Evolutionary conservation across 2,113 vertebrate species (phyloP), one percentile per base, ranked within the genome.

Genomic region (Aegithalos caudatus): DNA sequence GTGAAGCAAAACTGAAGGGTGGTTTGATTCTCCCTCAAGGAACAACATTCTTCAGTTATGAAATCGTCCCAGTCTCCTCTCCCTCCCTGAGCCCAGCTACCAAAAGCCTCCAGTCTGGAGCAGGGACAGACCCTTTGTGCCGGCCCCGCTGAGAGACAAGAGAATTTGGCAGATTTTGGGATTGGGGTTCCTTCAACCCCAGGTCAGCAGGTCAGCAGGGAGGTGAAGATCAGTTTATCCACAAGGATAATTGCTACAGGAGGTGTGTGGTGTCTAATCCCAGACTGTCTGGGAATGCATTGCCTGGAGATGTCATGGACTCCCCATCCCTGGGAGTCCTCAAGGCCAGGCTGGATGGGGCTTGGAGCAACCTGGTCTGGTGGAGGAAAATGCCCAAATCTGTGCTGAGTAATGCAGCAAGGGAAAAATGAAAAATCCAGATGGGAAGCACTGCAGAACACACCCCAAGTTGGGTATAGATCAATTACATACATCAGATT

Each of bases 31-130:
- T 95, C 96, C 97, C 97, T 95, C 90, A 87, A 97, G 97, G 97
- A 97, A 97, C 95, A 96, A 95, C 97, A 97, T 97, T 97, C 96
- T 97, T 97, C 96, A 95, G 93, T 95, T 97, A 96, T 97, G 97
- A 97, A 97, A 97, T 95, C 90, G 94, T 94, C 86, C 61, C 82
- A 69, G 71, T 51, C 90, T 90, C 66, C 86, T 79, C 83, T 88
- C 58, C 65, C 76, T 88, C 15, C 70, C 91, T 7, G 45, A 90
- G 72, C 88, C 56, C 0, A 1, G 87, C 77, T 88, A 86, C 79
- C 0, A 0, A 78, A 53, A 67, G 11, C 84, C 64, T 70, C 48
- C 77, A 69, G 38, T 62, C 77, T 57, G 65, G 44, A 64, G 82
- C 64, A 86, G 25, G 50, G 90, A 48, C 56, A 67, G 74, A 78